phyloP scores from a whole-genome alignment of 2,797 vertebrate species.

The Pogonophryne albipinna region DNA sequence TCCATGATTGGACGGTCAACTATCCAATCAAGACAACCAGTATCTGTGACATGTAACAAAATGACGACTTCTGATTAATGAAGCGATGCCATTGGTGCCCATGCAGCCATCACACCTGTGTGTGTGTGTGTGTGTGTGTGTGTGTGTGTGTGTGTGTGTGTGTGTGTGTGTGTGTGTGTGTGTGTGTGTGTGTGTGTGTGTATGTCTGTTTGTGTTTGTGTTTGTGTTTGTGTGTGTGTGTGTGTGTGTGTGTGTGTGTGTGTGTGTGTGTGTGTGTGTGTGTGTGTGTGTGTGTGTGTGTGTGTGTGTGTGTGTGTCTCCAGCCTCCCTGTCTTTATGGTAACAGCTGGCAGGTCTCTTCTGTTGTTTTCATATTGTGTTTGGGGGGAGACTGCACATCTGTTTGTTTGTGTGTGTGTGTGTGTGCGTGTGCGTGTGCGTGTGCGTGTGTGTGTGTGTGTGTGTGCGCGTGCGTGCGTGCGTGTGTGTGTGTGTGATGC shows the following conservation, averaged over 20 bases:
- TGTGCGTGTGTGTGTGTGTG: constrained; percentile 32
- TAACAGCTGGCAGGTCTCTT: constrained; percentile 83
- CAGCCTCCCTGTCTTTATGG: constrained; percentile 64
- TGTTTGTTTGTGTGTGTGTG: constrained; percentile 41
- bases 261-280: constrained; percentile 29
- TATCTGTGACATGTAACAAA: constrained; percentile 12
- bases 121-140: constrained; percentile 7
- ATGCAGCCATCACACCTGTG: constrained; percentile 43
- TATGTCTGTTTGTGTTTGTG: constrained; percentile 46
- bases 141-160: too few species aligned
- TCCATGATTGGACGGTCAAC: constrained; percentile 15
- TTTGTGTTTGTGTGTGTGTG: constrained; percentile 37
- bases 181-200: constrained; percentile 34
- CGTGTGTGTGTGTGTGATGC: constrained; percentile 10
- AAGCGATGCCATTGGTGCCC: constrained; percentile 41
- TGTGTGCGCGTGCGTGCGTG: constrained; percentile 22
- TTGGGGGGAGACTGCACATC: constrained; percentile 56
- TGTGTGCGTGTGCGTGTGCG: constrained; percentile 16
- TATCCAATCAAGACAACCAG: constrained; percentile 28
- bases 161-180: not conserved
- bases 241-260: constrained; percentile 49
- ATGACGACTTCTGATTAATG: constrained; percentile 29
- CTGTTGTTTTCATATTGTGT: constrained; percentile 75
- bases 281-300: constrained; percentile 45
- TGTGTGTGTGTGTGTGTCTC: constrained; percentile 57